Evolutionary conservation across 2,113 vertebrate genomes (phyloP).

Genomic region (Phalacrocorax pelagicus): DNA sequence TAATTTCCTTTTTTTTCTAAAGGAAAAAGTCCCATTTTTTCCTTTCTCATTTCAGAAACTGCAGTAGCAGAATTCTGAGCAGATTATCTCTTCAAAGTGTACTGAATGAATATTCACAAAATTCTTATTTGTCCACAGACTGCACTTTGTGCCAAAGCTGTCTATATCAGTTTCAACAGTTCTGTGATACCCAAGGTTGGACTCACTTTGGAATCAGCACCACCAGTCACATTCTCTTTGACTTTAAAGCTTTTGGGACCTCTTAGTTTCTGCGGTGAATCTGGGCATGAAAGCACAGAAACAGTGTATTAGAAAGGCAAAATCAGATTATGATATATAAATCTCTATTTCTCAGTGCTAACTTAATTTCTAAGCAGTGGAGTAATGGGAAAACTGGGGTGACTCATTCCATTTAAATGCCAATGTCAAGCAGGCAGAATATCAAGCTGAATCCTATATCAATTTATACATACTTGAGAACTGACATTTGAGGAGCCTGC

Average conservation of each 20-base stretch:
- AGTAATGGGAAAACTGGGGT: neutral
- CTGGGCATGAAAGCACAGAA: neutral
- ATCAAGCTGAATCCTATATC: neutral
- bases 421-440: neutral
- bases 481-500: neutral
- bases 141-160: neutral
- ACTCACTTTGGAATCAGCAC: neutral
- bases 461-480: neutral
- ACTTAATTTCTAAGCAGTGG: neutral
- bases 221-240: neutral
- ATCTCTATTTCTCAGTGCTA: neutral
- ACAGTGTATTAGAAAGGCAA: neutral
- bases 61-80: neutral
- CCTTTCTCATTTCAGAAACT: neutral
- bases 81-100: neutral
- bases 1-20: neutral
- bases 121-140: neutral
- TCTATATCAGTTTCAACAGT: neutral
- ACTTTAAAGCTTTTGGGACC: neutral
- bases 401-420: neutral
- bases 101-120: neutral
- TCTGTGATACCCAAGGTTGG: neutral
- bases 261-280: neutral
- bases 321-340: neutral
- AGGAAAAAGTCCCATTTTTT: accelerated